Base-by-base conservation (phyloP, 1,140 invertebrate species). In the Chelonus insularis region DNA sequence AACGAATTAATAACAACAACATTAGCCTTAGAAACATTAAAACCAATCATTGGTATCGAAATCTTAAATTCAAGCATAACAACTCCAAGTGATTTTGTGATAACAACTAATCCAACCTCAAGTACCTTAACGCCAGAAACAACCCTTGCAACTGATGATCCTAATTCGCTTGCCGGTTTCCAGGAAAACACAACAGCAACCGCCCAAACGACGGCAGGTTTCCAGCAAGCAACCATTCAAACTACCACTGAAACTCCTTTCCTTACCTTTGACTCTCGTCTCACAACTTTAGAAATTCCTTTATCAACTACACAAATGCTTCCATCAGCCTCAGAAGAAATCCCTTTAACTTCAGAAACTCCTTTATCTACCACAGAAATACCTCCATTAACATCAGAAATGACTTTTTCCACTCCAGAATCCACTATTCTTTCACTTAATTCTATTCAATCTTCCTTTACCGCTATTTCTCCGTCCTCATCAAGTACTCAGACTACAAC, bases 181-280 rank as follows among this genome's bases (percentile, higher is more conserved):
- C 79, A 82, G 80, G 77, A 76, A 68, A 66, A 71, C 60, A 76
- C 72, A 55, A 63, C 72, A 70, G 58, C 74, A 80, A 80, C 71
- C 67, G 75, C 78, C 74, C 79, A 82, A 82, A 65, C 69, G 78
- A 82, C 78, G 76, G 78, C 74, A 73, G 70, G 70, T 74, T 68
- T 64, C 47, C 52, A 25, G 29, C 66, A 65, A 63, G 43, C 57
- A 57, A 72, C 69, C 50, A 66, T 61, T 5, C 67, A 65, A 73
- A 48, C 67, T 54, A 41, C 64, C 16, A 58, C 60, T 34, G 50
- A 2, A 64, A 25, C 48, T 51, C 29, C 48, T 21, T 34, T 32
- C 25, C 12, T 34, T 21, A 34, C 23, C 12, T 3, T 1, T 14
- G 14, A 43, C 36, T 11, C n/a, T 43, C 57, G 1, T n/a, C 39